Evolutionary conservation across 2,888 invertebrate genomes (phyloP).

Genomic region (Latrodectus elegans): DNA sequence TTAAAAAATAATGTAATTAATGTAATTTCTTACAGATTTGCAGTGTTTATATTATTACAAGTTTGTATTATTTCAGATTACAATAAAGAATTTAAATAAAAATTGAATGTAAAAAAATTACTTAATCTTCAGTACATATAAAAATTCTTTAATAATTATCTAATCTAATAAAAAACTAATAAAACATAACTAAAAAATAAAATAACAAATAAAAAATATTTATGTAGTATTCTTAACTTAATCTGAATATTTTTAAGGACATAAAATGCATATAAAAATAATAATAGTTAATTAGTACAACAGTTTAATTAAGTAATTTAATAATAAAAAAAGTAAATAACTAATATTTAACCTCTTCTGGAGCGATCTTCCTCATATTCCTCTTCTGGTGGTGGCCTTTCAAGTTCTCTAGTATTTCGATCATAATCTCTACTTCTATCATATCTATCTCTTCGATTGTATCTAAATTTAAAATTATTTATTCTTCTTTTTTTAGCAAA

Average conservation of each 20-base stretch:
- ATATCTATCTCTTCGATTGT: constrained; percentile 61
- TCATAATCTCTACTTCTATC: constrained; percentile 60
- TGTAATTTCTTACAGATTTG: too few species aligned
- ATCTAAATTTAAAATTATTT: constrained; percentile 18
- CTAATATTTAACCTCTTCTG: constrained; percentile 73
- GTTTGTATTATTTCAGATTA: too few species aligned
- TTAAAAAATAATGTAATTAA: too few species aligned
- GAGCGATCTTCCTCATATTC: constrained; percentile 70
- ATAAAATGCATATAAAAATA: background rate
- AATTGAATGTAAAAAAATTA: too few species aligned
- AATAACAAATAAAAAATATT: background rate
- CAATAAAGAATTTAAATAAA: too few species aligned
- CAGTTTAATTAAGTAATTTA: too few species aligned
- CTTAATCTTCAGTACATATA: too few species aligned
- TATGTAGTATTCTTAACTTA: background rate
- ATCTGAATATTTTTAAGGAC: background rate
- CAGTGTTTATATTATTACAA: too few species aligned
- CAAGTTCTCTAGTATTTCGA: constrained; percentile 48
- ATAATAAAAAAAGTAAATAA: too few species aligned
- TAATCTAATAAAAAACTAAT: too few species aligned
- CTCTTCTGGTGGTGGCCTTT: constrained; percentile 62
- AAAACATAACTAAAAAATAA: too few species aligned
- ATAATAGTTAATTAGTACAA: background rate
- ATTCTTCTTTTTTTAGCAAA: background rate
- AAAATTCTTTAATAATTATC: too few species aligned